phyloP scores from a whole-genome alignment of 2,888 invertebrate genomes.

The Dicyrtoma fusca region DNA sequence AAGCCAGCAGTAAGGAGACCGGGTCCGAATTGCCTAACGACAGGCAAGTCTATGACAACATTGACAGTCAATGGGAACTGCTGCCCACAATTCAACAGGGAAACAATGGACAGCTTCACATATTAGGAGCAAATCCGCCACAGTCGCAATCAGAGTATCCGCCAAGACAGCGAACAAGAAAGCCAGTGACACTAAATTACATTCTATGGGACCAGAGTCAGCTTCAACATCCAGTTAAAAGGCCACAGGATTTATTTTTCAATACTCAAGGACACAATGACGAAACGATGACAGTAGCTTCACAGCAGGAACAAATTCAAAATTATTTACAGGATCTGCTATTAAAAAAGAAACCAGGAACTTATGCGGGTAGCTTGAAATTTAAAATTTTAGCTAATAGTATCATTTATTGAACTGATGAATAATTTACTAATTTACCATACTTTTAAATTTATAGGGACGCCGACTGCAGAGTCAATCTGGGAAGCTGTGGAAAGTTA shows the following conservation, averaged over 20 bases:
- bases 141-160: background rate
- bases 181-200: conserved; percentile 6
- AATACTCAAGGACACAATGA: background rate
- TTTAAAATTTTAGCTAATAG: too few species aligned
- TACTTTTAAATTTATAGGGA: too few species aligned
- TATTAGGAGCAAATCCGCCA: background rate
- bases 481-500: conserved; percentile 8
- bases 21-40: background rate
- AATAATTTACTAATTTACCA: too few species aligned
- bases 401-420: too few species aligned
- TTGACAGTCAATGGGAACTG: conserved; percentile 8
- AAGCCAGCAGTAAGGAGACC: background rate
- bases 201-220: conserved; percentile 1
- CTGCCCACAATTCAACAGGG: background rate
- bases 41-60: background rate
- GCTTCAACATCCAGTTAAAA: background rate
- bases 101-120: background rate
- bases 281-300: too few species aligned
- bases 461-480: background rate
- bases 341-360: background rate
- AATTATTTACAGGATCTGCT: conserved; percentile 6
- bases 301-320: background rate
- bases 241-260: conserved; percentile 3
- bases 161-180: background rate
- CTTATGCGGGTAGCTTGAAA: background rate